Evolutionary conservation across 92 coral and sea anemone species (phyloP).

Genomic region (Palythoa grandis): DNA sequence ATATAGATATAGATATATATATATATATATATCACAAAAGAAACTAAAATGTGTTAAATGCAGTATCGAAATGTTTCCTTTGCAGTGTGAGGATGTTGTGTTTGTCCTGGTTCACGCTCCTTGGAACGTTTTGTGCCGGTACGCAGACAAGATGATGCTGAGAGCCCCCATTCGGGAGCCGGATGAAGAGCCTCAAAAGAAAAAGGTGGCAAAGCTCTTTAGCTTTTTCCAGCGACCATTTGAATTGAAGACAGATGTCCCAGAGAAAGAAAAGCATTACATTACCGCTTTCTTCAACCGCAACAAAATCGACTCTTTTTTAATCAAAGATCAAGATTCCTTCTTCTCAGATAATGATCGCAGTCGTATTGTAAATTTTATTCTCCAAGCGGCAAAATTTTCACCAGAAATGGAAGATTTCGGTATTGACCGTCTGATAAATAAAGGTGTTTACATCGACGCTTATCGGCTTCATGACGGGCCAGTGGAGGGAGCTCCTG

Average conservation of each 20-base stretch:
- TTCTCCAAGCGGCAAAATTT: slow-evolving; percentile 73
- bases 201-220: background rate
- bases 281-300: slow-evolving; percentile 86
- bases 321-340: slow-evolving; percentile 71
- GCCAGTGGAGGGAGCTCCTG: slow-evolving; percentile 35
- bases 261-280: slow-evolving; percentile 49
- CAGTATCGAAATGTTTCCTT: background rate
- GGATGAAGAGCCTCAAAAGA: slow-evolving; percentile 21
- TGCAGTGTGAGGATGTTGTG: slow-evolving; percentile 18
- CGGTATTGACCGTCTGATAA: slow-evolving; percentile 82
- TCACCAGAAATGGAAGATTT: slow-evolving; percentile 81
- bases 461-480: slow-evolving; percentile 91
- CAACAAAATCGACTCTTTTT: slow-evolving; percentile 69
- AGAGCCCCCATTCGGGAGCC: slow-evolving; percentile 42
- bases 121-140: slow-evolving; percentile 35
- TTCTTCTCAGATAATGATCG: slow-evolving; percentile 89
- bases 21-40: background rate
- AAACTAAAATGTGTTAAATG: background rate
- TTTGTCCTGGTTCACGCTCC: slow-evolving; percentile 36
- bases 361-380: slow-evolving; percentile 83
- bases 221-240: slow-evolving; percentile 20
- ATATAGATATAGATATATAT: too few relatives aligned
- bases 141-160: slow-evolving; percentile 41
- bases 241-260: slow-evolving; percentile 2
- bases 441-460: slow-evolving; percentile 70